phyloP scores from a whole-genome alignment of 2,797 vertebrate genomes.

The Menidia menidia region DNA sequence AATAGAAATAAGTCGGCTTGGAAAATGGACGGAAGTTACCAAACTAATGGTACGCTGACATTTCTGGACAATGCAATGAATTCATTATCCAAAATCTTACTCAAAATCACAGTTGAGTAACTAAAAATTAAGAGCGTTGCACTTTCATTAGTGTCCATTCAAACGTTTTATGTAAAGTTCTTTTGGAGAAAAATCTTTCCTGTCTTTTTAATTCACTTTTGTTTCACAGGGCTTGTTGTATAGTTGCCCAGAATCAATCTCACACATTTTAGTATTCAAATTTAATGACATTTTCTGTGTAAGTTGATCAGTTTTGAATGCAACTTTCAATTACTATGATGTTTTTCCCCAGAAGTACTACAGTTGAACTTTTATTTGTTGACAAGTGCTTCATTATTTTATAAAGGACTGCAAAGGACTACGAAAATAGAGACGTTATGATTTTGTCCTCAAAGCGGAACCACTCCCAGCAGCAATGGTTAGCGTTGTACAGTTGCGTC shows the following conservation, averaged over 20 bases:
- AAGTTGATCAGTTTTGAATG: not conserved
- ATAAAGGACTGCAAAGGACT: slow-evolving; percentile 14
- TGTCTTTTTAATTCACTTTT: not conserved
- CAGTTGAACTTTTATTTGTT: slow-evolving; percentile 14
- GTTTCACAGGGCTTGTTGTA: not conserved
- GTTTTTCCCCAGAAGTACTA: not conserved
- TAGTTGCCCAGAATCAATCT: not conserved
- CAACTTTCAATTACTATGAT: not conserved
- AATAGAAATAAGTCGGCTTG: too few species aligned
- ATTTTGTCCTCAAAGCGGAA: slow-evolving; percentile 25
- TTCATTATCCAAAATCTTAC: too few species aligned
- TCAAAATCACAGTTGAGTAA: too few species aligned
- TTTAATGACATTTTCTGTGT: not conserved
- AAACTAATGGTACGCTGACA: too few species aligned
- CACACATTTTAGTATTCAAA: not conserved
- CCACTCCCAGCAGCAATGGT: slow-evolving; percentile 18
- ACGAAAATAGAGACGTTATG: slow-evolving; percentile 23
- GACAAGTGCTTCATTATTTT: slow-evolving; percentile 1
- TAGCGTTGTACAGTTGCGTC: slow-evolving; percentile 15
- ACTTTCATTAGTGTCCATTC: not conserved
- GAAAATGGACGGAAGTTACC: too few species aligned
- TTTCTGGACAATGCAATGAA: too few species aligned
- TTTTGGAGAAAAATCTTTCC: not conserved
- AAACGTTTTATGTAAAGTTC: not conserved
- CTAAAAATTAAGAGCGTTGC: too few species aligned